Evolutionary conservation across 2,888 invertebrate species (phyloP).

Genomic region (Cephus pulcher): DNA sequence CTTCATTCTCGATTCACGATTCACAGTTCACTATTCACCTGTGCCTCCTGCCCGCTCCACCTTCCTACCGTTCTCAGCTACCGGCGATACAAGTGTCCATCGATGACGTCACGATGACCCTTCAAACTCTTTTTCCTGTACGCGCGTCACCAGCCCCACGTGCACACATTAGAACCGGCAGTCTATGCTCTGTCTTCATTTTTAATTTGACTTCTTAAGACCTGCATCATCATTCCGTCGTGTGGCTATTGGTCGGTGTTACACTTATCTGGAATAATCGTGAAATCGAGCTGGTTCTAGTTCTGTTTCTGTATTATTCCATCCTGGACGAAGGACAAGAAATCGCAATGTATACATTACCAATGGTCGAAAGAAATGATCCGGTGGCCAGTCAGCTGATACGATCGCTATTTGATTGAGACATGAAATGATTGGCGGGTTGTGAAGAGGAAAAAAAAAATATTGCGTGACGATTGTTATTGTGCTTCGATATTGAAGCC

Average conservation of each 20-base stretch:
- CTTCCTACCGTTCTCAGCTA: slow-evolving; percentile 24
- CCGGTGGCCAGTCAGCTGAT: neutral
- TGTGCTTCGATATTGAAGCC: no score
- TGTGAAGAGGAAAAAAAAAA: neutral
- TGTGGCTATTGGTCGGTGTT: neutral
- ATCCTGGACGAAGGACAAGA: neutral
- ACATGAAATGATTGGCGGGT: neutral
- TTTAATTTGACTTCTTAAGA: neutral
- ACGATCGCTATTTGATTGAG: neutral
- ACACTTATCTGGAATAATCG: neutral
- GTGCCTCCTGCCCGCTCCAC: slow-evolving; percentile 25
- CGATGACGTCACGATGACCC: neutral
- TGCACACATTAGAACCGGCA: neutral
- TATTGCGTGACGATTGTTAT: neutral
- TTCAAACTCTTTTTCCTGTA: neutral
- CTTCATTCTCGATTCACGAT: slow-evolving; percentile 27
- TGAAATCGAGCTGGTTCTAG: neutral
- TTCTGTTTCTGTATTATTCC: neutral
- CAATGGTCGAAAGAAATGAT: neutral
- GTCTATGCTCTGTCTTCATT: neutral
- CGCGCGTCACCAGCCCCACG: neutral
- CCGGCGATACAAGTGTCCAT: slow-evolving; percentile 5
- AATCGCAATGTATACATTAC: neutral
- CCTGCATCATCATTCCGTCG: neutral
- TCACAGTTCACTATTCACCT: slow-evolving; percentile 15